A percentile compares a stretch with the other conserved stretches of the same genome.
phyloP scores from a whole-genome alignment of 2,113 vertebrate genomes.

The Onychorhynchus coronatus region DNA sequence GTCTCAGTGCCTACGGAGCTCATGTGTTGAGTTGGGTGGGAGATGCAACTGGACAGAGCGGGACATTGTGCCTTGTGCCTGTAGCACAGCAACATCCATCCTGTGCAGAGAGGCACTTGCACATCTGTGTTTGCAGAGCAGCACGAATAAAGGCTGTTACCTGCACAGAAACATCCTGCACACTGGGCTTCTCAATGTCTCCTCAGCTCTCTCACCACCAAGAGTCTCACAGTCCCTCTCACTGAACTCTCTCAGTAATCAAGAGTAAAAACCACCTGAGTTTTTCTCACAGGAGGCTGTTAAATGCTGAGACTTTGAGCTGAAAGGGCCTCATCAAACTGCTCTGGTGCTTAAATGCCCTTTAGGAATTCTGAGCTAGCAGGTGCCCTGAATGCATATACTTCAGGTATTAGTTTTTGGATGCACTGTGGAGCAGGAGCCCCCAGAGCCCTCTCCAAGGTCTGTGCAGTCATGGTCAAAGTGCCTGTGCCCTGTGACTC shows the following conservation, averaged over 20 bases:
- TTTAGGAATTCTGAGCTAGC: neutral
- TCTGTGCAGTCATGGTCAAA: neutral
- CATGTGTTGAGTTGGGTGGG: neutral
- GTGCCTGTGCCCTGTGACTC: neutral
- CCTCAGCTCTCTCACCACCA: neutral
- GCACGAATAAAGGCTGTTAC: neutral
- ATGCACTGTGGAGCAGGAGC: neutral
- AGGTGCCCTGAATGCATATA: neutral
- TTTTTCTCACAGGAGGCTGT: neutral
- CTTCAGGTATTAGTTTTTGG: neutral
- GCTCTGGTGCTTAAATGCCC: neutral
- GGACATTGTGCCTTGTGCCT: neutral
- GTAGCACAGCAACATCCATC: accelerated
- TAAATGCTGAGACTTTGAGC: neutral
- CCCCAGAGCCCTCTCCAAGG: neutral
- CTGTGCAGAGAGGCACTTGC: neutral
- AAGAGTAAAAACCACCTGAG: neutral
- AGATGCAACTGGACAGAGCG: neutral
- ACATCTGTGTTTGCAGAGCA: neutral
- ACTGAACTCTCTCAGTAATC: neutral
- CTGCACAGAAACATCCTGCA: neutral
- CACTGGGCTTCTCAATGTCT: neutral
- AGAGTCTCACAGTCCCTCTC: neutral
- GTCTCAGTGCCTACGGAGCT: neutral
- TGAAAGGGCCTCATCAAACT: neutral